phyloP scores from a whole-genome alignment of 1,140 invertebrate species.

The Drosophila pruinosa region DNA sequence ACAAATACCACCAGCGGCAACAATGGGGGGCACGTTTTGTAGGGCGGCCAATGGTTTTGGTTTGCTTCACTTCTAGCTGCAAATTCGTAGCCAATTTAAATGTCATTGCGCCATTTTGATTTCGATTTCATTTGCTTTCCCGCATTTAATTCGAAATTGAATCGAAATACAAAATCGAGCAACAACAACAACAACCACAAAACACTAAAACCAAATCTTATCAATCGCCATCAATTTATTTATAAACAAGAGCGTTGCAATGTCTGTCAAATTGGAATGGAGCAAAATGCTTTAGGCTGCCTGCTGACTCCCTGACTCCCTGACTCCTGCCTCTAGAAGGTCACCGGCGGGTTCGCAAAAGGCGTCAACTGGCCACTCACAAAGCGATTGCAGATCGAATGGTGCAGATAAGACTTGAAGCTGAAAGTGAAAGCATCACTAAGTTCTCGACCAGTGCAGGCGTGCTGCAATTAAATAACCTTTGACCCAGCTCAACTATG shows the following conservation, averaged over 20 bases:
- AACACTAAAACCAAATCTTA: conserved; percentile 50
- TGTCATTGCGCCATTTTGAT: conserved; percentile 72
- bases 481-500: neutral
- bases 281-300: neutral
- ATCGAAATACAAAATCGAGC: conserved; percentile 21
- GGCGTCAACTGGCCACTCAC: conserved; percentile 72
- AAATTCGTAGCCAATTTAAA: conserved; percentile 66
- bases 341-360: conserved; percentile 33
- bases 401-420: conserved; percentile 37
- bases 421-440: conserved; percentile 60
- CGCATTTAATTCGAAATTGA: conserved; percentile 52
- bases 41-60: conserved; percentile 20
- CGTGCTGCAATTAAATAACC: neutral
- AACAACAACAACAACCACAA: neutral
- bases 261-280: conserved; percentile 1
- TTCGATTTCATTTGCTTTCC: conserved; percentile 45
- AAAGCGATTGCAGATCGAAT: conserved; percentile 58
- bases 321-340: conserved; percentile 14
- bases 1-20: conserved; percentile 16
- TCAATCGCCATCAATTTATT: conserved; percentile 44
- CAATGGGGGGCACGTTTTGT: conserved; percentile 36
- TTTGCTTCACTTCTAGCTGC: conserved; percentile 28
- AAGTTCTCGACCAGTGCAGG: conserved; percentile 25
- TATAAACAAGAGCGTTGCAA: conserved; percentile 42
- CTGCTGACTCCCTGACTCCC: too few species aligned